Conservation (phyloP, 2,888 invertebrate genomes). For the Coremacera marginata region DNA sequence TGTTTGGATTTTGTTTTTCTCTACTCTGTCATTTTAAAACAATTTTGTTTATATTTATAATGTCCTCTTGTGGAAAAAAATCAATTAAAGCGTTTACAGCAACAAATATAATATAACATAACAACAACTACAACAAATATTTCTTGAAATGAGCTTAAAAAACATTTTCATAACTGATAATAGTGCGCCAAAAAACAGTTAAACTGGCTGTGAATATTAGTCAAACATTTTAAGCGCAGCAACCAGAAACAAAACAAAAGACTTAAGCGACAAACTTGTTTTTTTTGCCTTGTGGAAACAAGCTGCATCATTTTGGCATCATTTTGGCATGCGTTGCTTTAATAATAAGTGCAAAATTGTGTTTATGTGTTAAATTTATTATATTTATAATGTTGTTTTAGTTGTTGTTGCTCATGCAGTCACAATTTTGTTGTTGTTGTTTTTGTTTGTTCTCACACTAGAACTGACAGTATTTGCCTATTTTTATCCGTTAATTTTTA, state of each 20-base stretch:
- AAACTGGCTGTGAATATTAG: no score
- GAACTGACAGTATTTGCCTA: not conserved
- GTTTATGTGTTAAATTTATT: no score
- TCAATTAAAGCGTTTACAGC: not conserved
- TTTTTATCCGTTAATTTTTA: not conserved
- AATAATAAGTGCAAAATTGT: not conserved
- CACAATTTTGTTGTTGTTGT: not conserved
- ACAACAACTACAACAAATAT: not conserved
- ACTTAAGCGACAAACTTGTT: conserved; percentile 26
- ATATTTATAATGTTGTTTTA: not conserved
- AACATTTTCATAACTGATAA: not conserved
- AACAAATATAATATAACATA: not conserved
- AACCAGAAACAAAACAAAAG: conserved; percentile 13
- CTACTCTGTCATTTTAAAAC: not conserved
- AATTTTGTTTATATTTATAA: not conserved
- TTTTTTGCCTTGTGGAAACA: not conserved
- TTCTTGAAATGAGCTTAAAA: not conserved
- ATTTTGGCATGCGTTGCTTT: not conserved
- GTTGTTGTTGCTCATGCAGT: not conserved
- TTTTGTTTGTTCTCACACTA: not conserved
- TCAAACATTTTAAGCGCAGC: not conserved
- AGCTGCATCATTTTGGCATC: not conserved
- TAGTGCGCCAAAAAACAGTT: no score
- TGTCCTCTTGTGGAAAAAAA: not conserved
- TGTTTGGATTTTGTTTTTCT: not conserved